Conservation (phyloP, 2,113 vertebrate genomes). For the Calyptommatus sinebrachiatus region DNA sequence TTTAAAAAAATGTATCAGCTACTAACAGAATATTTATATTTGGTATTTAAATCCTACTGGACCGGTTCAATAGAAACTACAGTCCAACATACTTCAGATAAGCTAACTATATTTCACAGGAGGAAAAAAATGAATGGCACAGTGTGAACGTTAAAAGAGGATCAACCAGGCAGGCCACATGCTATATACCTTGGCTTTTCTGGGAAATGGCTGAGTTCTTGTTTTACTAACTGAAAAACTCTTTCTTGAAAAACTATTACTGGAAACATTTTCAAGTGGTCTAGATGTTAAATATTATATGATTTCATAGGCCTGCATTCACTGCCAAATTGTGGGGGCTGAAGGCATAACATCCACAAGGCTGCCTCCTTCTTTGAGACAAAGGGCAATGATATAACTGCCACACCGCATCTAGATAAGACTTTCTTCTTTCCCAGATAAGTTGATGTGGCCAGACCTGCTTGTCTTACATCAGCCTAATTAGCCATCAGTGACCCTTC, state of each 20-base stretch:
- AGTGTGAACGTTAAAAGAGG: not conserved
- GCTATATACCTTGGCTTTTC: slow-evolving; percentile 26
- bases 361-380: no score
- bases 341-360: no score
- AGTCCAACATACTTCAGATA: slow-evolving; percentile 8
- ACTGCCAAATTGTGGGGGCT: no score
- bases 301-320: not conserved
- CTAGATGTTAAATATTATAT: slow-evolving; percentile 12
- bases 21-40: slow-evolving; percentile 51
- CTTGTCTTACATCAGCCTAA: no score
- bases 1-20: slow-evolving; percentile 17
- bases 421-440: no score
- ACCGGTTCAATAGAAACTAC: slow-evolving; percentile 5
- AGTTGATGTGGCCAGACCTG: no score
- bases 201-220: slow-evolving; percentile 38
- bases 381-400: no score
- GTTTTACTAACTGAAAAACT: slow-evolving; percentile 33
- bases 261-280: slow-evolving; percentile 15
- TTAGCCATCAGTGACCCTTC: no score
- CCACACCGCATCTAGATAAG: no score
- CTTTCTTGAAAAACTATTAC: not conserved
- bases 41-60: slow-evolving; percentile 40
- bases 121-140: slow-evolving; percentile 42
- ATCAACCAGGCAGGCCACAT: not conserved
- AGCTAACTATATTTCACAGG: slow-evolving; percentile 10